Evolutionary conservation across 2,113 vertebrate species (phyloP), one percentile per base, ranked within the genome.

Genomic region (Parus major): DNA sequence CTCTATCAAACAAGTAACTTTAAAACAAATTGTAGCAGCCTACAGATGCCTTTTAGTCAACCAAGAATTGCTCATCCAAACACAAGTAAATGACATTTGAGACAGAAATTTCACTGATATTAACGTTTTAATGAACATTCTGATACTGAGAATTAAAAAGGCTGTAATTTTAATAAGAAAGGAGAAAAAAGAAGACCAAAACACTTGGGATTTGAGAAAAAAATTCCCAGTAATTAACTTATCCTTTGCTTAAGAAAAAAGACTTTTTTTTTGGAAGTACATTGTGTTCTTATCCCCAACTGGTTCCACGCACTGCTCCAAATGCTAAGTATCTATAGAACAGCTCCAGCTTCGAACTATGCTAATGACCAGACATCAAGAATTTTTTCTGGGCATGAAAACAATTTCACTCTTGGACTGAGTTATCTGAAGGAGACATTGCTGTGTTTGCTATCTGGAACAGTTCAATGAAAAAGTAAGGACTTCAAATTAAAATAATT

Each of bases 311-410:
- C 20, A 12, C 79, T 71, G 79, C 80, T 95, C 85, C 92, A 96
- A 96, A 89, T 86, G 85, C 63, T 87, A 96, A 93, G 10, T 77
- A 88, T 96, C 86, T 91, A 86, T 90, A 91, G 80, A 97, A 93
- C 60, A 93, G 78, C 76, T 96, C 88, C 79, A 91, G 80, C 60
- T 97, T 84, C 27, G 12, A 96, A 88, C 63, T 87, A 72, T 63
- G 63, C 36, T 90, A 91, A 89, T 46, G 44, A 96, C 41, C 52
- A 88, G 78, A 75, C 72, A 80, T 46, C 78, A 82, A 88, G 68
- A 56, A 84, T 68, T 71, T 78, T 82, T 95, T 89, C 73, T 66
- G 85, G n/a, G 47, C 90, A 90, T 28, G 63, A 94, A 94, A 95
- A 82, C 65, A 86, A 76, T 82, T 91, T 85, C 41, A 25, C 6